Base-by-base conservation (phyloP, 1,140 invertebrate species). In the Lamellibrachia luymesi region DNA sequence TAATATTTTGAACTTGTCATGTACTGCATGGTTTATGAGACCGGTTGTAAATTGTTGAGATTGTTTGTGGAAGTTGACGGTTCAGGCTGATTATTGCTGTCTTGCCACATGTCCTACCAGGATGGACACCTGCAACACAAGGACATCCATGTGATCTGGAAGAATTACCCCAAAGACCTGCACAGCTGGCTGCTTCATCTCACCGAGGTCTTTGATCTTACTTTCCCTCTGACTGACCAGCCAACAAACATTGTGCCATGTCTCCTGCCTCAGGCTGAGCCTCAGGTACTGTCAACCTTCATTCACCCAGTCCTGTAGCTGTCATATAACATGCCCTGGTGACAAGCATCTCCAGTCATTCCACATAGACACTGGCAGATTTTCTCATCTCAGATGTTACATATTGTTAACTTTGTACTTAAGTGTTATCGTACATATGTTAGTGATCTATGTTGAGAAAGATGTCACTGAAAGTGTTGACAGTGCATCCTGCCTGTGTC, bases 191-290 rank as follows among this genome's bases (percentile, higher is more conserved):
- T 96, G 93, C 93, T 96, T 50, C 94, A 94, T 50, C 94, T 96
- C 80, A 96, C 96, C 25, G 96, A 96, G 94, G 95, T 95, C 93
- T 96, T 96, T 95, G 96, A 96, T 93, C 93, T 96, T 50, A 96
- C 96, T 22, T 96, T 96, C 92, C 95, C 96, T 2, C 92, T 96
- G 8, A 94, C 95, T 5, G 94, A 95, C 13, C 94, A 96, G 93
- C 93, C 94, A 22, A 92, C 94, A 7, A 96, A 96, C 94, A 94
- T 96, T 50, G 95, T 96, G 38, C 96, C 96, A 0, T 96, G 96
- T 93, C 93, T 96, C 2, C 94, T 96, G 51, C 94, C 94, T 51
- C 92, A 94, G 90, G 56, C 89, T 17, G 92, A 94, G 38, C 93
- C 94, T 51, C 50, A 91, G 22, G 91, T 94, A 8, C 52, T 51